Conservation (phyloP, 2,888 invertebrate species). For the Tyria jacobaeae region DNA sequence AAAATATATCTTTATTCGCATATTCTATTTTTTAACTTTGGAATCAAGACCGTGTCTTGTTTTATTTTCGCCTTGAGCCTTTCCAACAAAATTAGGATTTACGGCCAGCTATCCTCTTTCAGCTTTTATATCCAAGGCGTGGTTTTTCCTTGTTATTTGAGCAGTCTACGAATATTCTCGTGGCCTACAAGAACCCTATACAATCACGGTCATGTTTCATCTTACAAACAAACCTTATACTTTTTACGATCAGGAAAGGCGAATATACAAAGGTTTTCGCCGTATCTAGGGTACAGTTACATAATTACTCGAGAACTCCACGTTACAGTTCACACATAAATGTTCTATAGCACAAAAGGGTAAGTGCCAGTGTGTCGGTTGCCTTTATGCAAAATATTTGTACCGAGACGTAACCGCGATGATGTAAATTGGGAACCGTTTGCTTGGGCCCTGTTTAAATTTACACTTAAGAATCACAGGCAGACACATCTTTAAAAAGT, state of each 20-base stretch:
- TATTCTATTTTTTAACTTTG: not conserved
- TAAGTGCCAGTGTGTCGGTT: not conserved
- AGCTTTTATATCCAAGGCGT: constrained; percentile 29
- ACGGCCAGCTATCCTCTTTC: constrained; percentile 25
- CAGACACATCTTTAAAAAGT: not conserved
- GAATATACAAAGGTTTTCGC: not conserved
- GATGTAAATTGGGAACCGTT: not conserved
- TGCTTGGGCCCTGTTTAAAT: not conserved
- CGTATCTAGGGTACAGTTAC: constrained; percentile 1
- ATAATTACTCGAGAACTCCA: not conserved
- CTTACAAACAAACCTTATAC: not conserved
- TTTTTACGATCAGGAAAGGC: constrained; percentile 10
- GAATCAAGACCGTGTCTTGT: constrained; percentile 7
- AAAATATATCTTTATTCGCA: no score
- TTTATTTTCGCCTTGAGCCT: constrained; percentile 36
- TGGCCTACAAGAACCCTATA: constrained; percentile 1
- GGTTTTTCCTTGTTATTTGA: constrained; percentile 21
- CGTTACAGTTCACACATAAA: not conserved
- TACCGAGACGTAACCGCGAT: not conserved
- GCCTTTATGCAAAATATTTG: constrained; percentile 8
- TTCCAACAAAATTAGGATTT: constrained; percentile 42
- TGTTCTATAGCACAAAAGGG: not conserved
- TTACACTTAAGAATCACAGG: not conserved
- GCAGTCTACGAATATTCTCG: not conserved
- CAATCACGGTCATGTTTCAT: constrained; percentile 2